phyloP scores from a whole-genome alignment of 2,888 invertebrate species.

The Lamproptera curius region DNA sequence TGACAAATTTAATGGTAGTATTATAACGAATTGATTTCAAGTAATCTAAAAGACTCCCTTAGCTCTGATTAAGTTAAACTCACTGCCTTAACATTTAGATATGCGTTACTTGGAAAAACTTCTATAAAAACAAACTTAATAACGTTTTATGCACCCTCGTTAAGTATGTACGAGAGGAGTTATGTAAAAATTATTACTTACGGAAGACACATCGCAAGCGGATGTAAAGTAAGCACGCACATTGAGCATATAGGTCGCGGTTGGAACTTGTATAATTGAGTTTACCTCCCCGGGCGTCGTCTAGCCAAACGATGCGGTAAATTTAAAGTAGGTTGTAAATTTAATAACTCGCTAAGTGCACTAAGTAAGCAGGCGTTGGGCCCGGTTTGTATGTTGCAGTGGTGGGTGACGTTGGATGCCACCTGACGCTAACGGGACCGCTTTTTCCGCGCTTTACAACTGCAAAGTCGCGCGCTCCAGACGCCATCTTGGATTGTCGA shows the following conservation, averaged over 20 bases:
- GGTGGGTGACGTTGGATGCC: conserved; percentile 13
- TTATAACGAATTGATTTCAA: too few relatives aligned
- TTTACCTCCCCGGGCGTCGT: conserved; percentile 9
- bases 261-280: conserved; percentile 5
- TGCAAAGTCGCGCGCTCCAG: background rate
- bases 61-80: background rate
- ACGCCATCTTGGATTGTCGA: conserved; percentile 10
- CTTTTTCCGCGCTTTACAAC: background rate
- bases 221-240: background rate
- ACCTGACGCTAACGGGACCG: conserved; percentile 18
- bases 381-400: too few relatives aligned
- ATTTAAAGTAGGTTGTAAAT: conserved; percentile 19
- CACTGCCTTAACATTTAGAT: background rate
- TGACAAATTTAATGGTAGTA: background rate
- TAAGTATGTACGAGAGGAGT: background rate
- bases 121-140: background rate
- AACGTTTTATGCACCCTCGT: background rate
- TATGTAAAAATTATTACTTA: background rate
- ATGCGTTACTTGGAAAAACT: background rate
- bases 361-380: conserved; percentile 10
- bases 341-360: conserved; percentile 21
- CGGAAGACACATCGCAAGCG: background rate
- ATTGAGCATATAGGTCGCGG: conserved; percentile 6
- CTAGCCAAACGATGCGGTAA: conserved; percentile 18
- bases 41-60: background rate